Evolutionary conservation across 1,140 invertebrate species (phyloP).

Genomic region (Drosophila serrata): DNA sequence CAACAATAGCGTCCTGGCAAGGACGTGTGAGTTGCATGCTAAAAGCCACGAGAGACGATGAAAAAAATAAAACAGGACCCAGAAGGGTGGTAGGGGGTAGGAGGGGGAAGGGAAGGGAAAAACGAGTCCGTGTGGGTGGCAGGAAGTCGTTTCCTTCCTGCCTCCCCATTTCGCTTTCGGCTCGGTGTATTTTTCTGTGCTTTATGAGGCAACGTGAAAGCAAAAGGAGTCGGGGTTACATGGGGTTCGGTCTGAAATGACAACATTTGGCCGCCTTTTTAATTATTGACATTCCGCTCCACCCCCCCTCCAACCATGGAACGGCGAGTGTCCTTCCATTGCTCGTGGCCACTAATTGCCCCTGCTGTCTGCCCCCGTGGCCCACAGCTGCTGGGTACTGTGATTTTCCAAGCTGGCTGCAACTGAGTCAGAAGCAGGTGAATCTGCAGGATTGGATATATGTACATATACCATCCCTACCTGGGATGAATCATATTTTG

Average conservation of each 20-base stretch:
- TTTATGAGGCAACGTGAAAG: slow-evolving; percentile 14
- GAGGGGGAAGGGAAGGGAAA: neutral
- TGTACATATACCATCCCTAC: slow-evolving; percentile 3
- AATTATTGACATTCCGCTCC: slow-evolving; percentile 74
- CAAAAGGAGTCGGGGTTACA: slow-evolving; percentile 15
- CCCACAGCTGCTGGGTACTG: neutral
- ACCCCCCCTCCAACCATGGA: neutral
- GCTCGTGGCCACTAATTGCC: slow-evolving; percentile 60
- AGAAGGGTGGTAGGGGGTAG: neutral
- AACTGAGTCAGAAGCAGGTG: slow-evolving; percentile 39
- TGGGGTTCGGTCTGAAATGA: slow-evolving; percentile 62
- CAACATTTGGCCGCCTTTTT: slow-evolving; percentile 81
- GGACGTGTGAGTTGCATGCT: slow-evolving; percentile 82
- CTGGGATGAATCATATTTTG: slow-evolving; percentile 31
- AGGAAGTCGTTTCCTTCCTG: slow-evolving; percentile 56
- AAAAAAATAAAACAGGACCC: slow-evolving; percentile 10
- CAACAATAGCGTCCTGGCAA: slow-evolving; percentile 63
- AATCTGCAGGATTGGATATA: slow-evolving; percentile 23
- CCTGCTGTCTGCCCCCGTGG: slow-evolving; percentile 8
- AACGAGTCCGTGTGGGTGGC: slow-evolving; percentile 41
- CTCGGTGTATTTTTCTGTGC: slow-evolving; percentile 15
- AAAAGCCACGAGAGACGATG: slow-evolving; percentile 64
- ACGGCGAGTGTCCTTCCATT: slow-evolving; percentile 23
- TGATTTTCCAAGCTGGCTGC: slow-evolving; percentile 39
- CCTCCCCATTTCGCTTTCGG: slow-evolving; percentile 23